Evolutionary conservation across 2,888 invertebrate species (phyloP).

Genomic region (Mellilla xanthometata): DNA sequence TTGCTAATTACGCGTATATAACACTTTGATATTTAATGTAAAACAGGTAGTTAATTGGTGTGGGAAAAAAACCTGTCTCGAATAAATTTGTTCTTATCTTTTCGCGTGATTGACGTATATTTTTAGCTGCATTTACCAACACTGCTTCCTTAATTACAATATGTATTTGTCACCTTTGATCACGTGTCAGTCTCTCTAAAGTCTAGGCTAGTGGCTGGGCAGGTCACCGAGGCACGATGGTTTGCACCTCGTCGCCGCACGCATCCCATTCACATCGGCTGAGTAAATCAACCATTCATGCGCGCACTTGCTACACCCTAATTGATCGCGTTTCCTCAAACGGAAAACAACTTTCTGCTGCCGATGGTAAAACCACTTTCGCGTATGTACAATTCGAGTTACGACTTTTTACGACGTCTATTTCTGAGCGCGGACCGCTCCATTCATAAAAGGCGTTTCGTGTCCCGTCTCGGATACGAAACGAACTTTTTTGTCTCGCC

Average conservation of each 20-base stretch:
- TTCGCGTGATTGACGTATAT: too few species aligned
- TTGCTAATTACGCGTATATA: conserved; percentile 1
- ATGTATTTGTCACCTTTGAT: too few species aligned
- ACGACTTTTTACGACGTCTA: conserved; percentile 74
- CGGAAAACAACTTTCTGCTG: conserved; percentile 77
- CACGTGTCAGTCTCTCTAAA: too few species aligned
- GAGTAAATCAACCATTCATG: conserved; percentile 75
- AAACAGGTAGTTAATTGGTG: conserved; percentile 13
- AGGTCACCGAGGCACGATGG: conserved; percentile 69
- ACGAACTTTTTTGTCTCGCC: conserved; percentile 36
- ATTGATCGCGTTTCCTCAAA: conserved; percentile 61
- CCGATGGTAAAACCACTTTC: conserved; percentile 75
- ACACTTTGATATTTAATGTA: conserved; percentile 7
- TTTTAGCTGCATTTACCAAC: too few species aligned
- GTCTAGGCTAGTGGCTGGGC: too few species aligned
- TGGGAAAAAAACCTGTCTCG: conserved; percentile 9
- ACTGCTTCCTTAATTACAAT: too few species aligned
- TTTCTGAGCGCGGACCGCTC: conserved; percentile 56
- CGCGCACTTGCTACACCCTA: conserved; percentile 54
- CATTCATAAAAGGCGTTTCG: conserved; percentile 40
- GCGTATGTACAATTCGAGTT: conserved; percentile 61
- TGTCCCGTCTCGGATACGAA: conserved; percentile 30
- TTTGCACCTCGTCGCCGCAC: conserved; percentile 73
- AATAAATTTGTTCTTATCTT: neutral
- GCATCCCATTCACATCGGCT: conserved; percentile 77